Evolutionary conservation across 1,140 invertebrate species (phyloP), one percentile per base, ranked within the genome.

Genomic region (Drosophila takahashii): DNA sequence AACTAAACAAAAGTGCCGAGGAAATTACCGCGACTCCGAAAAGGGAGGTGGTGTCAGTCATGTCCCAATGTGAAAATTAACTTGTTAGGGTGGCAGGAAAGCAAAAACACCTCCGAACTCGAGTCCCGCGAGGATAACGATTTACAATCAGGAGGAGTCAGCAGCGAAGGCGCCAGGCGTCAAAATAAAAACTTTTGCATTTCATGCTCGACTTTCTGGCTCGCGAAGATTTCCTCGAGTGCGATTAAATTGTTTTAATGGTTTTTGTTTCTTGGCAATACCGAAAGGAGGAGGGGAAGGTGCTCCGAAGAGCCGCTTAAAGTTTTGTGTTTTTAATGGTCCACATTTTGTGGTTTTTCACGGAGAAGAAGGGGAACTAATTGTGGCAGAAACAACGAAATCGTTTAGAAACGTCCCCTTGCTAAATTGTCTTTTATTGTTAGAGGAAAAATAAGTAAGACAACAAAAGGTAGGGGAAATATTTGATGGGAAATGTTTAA

Each of bases 221-320:
- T 81, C 41, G 76, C 56, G 66, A 56, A 85, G 81, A 85, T 77
- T 80, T 83, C 66, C 77, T 77, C 75, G 62, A 87, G 83, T 83
- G 83, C 83, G 83, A 87, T 87, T 87, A 87, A 87, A 87, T 87
- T 83, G 84, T 87, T 87, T 87, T 87, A 87, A 87, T 87, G 83
- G 83, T 83, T 87, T 87, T 87, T 81, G 75, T 83, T 87, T 69
- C 69, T 45, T 36, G 52, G 60, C 42, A 42, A 18, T 56, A 48
- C 15, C 10, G 16, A 29, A 27, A 22, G 29, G 11, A 11, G 13
- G 22, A 44, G 11, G 42, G 39, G 11, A 13, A 15, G 47, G 13
- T 47, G 22, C 29, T 26, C 26, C 13, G n/a, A 16, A 18, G 57
- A 48, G 56, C 44, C 66, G 66, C 56, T 87, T 86, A 83, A 87